These are phyloP conservation scores for Apostichopus parvimensis DNA, from an alignment of 35 echinoderm and acorn worm genomes.

Conservation along the genomic window DNA sequence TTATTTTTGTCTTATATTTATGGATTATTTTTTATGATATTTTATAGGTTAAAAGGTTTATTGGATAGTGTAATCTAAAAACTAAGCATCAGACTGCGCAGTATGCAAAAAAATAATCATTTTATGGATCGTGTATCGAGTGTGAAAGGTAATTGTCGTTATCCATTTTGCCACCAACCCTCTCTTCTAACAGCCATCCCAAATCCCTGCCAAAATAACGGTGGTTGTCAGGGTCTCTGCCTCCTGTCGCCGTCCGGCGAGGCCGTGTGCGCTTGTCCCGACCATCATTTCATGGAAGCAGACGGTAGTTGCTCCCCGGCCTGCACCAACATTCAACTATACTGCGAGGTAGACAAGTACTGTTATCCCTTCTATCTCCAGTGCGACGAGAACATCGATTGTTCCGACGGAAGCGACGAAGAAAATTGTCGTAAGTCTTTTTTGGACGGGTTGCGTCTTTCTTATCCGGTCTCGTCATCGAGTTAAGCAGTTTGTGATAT, in stretches of 20 bases:
- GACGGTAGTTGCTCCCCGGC: slow-evolving; percentile 37
- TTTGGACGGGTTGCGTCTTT: not conserved
- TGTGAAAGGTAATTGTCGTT: too few relatives aligned
- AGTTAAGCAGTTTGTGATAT: too few relatives aligned
- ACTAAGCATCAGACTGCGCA: too few relatives aligned
- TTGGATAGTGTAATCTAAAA: too few relatives aligned
- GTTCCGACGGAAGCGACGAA: slow-evolving; percentile 76
- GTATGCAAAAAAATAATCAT: too few relatives aligned
- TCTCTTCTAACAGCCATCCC: slow-evolving; percentile 10
- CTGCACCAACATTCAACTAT: slow-evolving; percentile 59
- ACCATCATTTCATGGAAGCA: slow-evolving; percentile 43
- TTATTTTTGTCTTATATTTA: too few relatives aligned
- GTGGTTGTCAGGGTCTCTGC: slow-evolving; percentile 66
- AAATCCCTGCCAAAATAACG: slow-evolving; percentile 65
- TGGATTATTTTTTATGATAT: too few relatives aligned
- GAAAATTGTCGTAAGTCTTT: slow-evolving; percentile 35
- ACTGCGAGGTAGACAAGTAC: slow-evolving; percentile 57
- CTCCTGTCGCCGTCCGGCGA: slow-evolving; percentile 39
- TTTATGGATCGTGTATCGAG: too few relatives aligned
- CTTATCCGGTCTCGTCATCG: too few relatives aligned
- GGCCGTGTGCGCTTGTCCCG: slow-evolving; percentile 48
- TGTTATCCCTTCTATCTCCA: slow-evolving; percentile 63
- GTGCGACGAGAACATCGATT: slow-evolving; percentile 78
- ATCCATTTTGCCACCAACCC: too few relatives aligned
- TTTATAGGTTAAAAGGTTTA: too few relatives aligned